These are phyloP conservation scores for Melanocharis versteri DNA, from an alignment of 2,113 vertebrate species.

Conservation along the genomic window DNA sequence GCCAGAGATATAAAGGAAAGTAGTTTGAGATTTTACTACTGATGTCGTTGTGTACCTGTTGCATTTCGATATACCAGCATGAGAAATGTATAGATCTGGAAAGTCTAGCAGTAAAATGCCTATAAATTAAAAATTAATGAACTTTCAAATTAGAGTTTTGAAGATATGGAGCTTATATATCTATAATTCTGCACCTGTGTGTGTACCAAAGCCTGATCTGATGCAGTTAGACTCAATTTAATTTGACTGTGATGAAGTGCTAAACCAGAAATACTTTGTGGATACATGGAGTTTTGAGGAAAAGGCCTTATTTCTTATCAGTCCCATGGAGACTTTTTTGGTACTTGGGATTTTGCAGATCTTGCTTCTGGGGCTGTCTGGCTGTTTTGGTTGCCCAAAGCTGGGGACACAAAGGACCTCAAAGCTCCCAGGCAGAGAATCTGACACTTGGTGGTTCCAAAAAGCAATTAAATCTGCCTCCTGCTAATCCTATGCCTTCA, in stretches of 20 bases:
- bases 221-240: background rate
- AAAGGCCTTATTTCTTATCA: background rate
- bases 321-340: background rate
- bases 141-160: background rate
- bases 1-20: background rate
- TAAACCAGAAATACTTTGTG: background rate
- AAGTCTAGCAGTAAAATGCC: background rate
- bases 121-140: background rate
- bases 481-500: background rate
- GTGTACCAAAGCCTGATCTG: background rate
- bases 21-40: background rate
- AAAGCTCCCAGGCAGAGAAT: background rate
- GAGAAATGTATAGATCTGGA: accelerated
- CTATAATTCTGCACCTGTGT: background rate
- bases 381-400: background rate
- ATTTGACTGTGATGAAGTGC: background rate
- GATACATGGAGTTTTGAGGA: background rate
- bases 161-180: background rate
- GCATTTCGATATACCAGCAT: background rate
- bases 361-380: background rate
- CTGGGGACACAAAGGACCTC: background rate
- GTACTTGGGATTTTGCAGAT: background rate
- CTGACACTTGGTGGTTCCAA: background rate
- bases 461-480: background rate
- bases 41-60: background rate